Evolutionary conservation across 2,113 vertebrate species (phyloP).

Genomic region (Archilochus colubris): DNA sequence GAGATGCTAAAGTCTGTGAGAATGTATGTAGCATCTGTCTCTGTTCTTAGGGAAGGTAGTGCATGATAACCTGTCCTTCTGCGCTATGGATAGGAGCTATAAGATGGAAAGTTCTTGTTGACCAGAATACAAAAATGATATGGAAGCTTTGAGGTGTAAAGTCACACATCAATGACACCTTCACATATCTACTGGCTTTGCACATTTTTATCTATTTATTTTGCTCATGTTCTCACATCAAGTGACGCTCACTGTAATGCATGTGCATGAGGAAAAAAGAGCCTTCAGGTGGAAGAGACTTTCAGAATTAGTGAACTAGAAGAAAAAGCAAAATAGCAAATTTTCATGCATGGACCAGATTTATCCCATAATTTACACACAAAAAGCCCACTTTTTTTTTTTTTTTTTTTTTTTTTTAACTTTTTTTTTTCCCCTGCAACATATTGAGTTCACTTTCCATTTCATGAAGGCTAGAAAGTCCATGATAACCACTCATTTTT

Average conservation of each 20-base stretch:
- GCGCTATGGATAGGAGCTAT: background rate
- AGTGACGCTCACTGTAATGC: background rate
- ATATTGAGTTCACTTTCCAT: background rate
- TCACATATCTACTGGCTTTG: background rate
- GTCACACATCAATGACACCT: background rate
- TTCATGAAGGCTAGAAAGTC: background rate
- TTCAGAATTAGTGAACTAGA: background rate
- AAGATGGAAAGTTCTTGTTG: background rate
- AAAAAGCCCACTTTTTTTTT: background rate
- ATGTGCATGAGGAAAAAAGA: background rate
- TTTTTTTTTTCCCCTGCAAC: background rate
- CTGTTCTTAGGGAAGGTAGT: background rate
- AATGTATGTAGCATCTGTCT: background rate
- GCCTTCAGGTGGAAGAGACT: background rate
- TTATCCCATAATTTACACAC: background rate
- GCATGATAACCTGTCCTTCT: background rate
- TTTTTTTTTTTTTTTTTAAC: background rate
- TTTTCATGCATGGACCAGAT: background rate
- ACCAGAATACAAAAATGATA: background rate
- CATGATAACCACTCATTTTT: background rate
- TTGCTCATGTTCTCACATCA: background rate
- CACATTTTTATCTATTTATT: background rate
- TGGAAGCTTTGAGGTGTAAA: background rate
- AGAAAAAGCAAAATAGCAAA: background rate
- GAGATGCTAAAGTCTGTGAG: background rate